Evolutionary conservation across 2,888 invertebrate species (phyloP), one percentile per base, ranked within the genome.

Genomic region (Thyatira batis): DNA sequence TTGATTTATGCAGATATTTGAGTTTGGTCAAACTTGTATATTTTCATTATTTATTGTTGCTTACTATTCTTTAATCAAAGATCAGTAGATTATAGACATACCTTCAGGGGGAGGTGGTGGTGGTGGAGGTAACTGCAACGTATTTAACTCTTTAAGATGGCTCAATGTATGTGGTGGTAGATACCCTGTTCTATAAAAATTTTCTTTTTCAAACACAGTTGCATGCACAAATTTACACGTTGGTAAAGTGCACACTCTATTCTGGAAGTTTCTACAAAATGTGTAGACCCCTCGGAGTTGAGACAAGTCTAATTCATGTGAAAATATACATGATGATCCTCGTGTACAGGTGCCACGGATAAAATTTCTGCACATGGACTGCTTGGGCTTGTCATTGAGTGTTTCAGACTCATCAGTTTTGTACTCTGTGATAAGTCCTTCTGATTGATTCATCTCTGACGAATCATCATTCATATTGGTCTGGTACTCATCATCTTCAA

Each of bases 191-290:
- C 87, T 64, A 33, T 77, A 85, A 52, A 81, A 88, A 17, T 73
- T 58, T 30, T 84, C 83, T 33, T 87, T 85, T 52, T 88, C 87
- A 61, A 85, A 86, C 0, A 88, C 82, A 0, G 80, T 69, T 0
- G 87, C 88, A 57, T 87, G 89, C 0, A 85, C 85, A 59, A 80
- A 88, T 58, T 74, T 84, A 57, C 88, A 88, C n/a, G 76, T 71
- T 0, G 78, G 70, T 27, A 63, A 67, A 0, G 63, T 78, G 50
- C 89, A 89, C 0, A 67, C 66, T 0, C 67, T 54, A 33, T 88
- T 88, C 50, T 87, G 88, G 45, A 72, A 88, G 30, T 88, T 81
- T 25, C 73, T 74, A 50, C 89, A 89, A 53, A 89, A 89, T 3
- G 80, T 85, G 33, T 82, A 85, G 0, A 87, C 73, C 0, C 80